phyloP scores from a whole-genome alignment of 2,113 vertebrate genomes.

The Bufo gargarizans region DNA sequence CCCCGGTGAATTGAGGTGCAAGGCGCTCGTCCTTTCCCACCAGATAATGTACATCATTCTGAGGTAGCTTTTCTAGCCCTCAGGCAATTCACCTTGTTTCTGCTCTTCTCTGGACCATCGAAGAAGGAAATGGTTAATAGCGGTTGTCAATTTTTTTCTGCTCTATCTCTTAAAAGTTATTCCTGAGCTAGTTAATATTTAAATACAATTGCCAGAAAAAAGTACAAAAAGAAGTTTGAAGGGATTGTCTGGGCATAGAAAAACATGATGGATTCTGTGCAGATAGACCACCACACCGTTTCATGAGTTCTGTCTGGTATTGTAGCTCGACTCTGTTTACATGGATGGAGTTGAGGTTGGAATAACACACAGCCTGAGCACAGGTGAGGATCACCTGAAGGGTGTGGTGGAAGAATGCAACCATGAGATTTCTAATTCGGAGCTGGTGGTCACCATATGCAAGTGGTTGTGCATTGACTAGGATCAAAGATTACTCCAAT shows the following conservation, averaged over 20 bases:
- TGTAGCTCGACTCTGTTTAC: neutral
- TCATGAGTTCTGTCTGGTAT: neutral
- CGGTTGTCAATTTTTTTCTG: neutral
- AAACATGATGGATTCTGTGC: neutral
- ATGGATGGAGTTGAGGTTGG: neutral
- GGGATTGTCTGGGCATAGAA: neutral
- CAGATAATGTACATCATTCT: slow-evolving; percentile 34
- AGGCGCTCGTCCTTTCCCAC: slow-evolving; percentile 16
- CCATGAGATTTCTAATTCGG: no score
- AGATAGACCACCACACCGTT: neutral
- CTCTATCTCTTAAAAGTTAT: neutral
- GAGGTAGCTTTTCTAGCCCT: slow-evolving; percentile 30
- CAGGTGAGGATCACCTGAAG: no score
- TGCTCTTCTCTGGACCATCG: neutral
- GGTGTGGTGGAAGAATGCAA: neutral
- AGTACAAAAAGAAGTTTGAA: neutral
- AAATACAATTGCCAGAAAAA: neutral
- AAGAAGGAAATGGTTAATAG: slow-evolving; percentile 27
- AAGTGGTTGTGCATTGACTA: no score
- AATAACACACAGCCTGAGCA: no score
- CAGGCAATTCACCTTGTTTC: slow-evolving; percentile 22
- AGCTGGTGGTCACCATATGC: no score
- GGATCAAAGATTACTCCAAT: no score
- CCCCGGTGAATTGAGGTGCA: slow-evolving; percentile 24
- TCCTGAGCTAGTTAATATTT: slow-evolving; percentile 9